Base-by-base conservation (phyloP, 2,888 invertebrate genomes). In the Mesorhabditis spiculigera region DNA sequence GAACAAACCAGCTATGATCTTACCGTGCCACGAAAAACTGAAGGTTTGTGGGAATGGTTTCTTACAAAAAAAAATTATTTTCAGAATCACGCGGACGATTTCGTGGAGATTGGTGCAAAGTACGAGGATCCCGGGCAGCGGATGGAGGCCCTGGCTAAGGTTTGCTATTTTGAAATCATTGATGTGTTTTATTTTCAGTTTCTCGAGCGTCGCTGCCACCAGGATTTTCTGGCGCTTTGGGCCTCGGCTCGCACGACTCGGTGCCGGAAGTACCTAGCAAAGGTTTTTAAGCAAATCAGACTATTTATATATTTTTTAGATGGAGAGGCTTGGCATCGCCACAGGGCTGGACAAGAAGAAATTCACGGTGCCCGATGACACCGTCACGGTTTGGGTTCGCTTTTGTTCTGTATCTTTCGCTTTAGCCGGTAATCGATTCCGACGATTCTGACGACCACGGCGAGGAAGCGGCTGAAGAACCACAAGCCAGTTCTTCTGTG, bases 1-100 rank as follows among this genome's bases (percentile, higher is more conserved):
- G 4, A 58, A 58, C 65, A 63, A 66, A 42, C 73, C 71, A 43
- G n/a, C 67, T 16, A 68, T 67, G 65, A 65, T 70, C 4, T 69
- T 75, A 45, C 69, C 71, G 4, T 65, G 69, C 6, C 75, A 75
- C 50, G 45, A 69, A 16, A 62, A 73, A 8, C 44, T 75, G 16
- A 42, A 65, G 69, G 72, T 74, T n/a, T 44, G 65, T 65, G 10
- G 41, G 45, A 16, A 62, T 50, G 4, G 16, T n/a, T 65, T 13
- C 3, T 8, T 4, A 1, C 16, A 44, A 61, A 28, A 13, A 13
- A 8, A n/a, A n/a, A n/a, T n/a, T 61, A 28, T 65, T 8, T 67
- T 50, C n/a, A 50, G 58, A 3, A n/a, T 50, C 3, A 50, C 58
- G 58, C 8, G 3, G 58, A 10, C 58, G 58, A 50, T 10, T 50